A percentile compares a stretch with the other conserved stretches of the same genome.
Conservation (phyloP, 1,140 invertebrate genomes). For the Anadara kagoshimensis region DNA sequence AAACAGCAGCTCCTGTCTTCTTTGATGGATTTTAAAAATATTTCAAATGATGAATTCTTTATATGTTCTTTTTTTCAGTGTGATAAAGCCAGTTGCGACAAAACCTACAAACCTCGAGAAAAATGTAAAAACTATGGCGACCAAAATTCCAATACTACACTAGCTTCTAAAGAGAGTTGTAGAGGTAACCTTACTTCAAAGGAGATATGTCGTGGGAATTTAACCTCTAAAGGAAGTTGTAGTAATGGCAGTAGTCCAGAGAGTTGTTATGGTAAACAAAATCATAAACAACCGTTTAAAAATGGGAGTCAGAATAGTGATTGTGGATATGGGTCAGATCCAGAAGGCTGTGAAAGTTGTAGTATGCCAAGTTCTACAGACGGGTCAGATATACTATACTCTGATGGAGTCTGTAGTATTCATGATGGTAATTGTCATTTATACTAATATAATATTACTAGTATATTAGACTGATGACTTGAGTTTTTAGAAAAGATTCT, state of each 20-base stretch:
- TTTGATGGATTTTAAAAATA: no score
- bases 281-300: constrained; percentile 1
- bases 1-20: no score
- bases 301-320: constrained; percentile 57
- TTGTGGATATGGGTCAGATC: constrained; percentile 66
- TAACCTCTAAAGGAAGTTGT: background rate
- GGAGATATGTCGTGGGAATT: background rate
- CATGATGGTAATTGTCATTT: constrained; percentile 51
- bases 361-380: constrained; percentile 69
- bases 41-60: background rate
- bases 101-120: constrained; percentile 30
- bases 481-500: no score
- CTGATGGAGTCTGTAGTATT: constrained; percentile 57
- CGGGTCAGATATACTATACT: constrained; percentile 64
- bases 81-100: constrained; percentile 37
- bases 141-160: constrained; percentile 55
- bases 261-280: background rate
- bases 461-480: no score
- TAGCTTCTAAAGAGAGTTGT: constrained; percentile 54
- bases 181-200: constrained; percentile 31
- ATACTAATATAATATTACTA: no score
- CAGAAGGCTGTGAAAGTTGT: constrained; percentile 69
- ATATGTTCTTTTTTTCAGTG: constrained; percentile 31
- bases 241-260: constrained; percentile 3
- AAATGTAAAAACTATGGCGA: constrained; percentile 43